Evolutionary conservation across 2,888 invertebrate genomes (phyloP).

Genomic region (Pteria penguin): DNA sequence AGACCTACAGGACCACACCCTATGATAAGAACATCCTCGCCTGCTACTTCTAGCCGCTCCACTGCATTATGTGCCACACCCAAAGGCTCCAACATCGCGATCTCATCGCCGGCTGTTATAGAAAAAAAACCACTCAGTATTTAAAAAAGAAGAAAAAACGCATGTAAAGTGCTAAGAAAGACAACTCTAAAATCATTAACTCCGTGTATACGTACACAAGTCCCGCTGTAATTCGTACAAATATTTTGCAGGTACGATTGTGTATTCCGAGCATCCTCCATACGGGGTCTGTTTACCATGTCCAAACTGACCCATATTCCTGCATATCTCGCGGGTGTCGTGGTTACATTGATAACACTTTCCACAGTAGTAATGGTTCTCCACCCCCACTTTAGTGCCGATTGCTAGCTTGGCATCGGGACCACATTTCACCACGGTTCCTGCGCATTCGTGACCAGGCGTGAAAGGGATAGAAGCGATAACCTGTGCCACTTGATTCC

Average conservation of each 20-base stretch:
- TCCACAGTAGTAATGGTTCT: constrained; percentile 76
- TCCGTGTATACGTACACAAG: constrained; percentile 67
- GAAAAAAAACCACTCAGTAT: not conserved
- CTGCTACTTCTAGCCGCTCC: constrained; percentile 68
- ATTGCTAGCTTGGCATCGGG: constrained; percentile 67
- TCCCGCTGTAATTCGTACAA: constrained; percentile 65
- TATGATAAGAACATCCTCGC: constrained; percentile 72
- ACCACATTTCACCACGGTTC: constrained; percentile 75
- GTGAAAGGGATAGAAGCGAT: constrained; percentile 76
- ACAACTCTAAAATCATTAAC: constrained; percentile 2
- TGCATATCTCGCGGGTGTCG: constrained; percentile 69
- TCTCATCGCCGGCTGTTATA: constrained; percentile 67
- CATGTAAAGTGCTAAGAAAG: not conserved
- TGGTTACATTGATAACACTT: constrained; percentile 71
- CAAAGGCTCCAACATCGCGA: constrained; percentile 74
- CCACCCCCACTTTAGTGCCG: constrained; percentile 72
- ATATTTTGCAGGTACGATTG: constrained; percentile 72
- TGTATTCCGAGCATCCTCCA: constrained; percentile 76
- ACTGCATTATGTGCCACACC: constrained; percentile 77
- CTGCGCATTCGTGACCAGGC: constrained; percentile 76
- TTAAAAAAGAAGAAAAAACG: no score
- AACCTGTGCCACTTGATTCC: constrained; percentile 71
- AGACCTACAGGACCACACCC: constrained; percentile 77
- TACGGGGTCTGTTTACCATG: constrained; percentile 73
- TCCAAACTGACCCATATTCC: constrained; percentile 76